Percentiles rank a stretch among this genome's conserved stretches.
Evolutionary conservation across 2,797 vertebrate genomes (phyloP).

Genomic region (Aphelocoma californica): DNA sequence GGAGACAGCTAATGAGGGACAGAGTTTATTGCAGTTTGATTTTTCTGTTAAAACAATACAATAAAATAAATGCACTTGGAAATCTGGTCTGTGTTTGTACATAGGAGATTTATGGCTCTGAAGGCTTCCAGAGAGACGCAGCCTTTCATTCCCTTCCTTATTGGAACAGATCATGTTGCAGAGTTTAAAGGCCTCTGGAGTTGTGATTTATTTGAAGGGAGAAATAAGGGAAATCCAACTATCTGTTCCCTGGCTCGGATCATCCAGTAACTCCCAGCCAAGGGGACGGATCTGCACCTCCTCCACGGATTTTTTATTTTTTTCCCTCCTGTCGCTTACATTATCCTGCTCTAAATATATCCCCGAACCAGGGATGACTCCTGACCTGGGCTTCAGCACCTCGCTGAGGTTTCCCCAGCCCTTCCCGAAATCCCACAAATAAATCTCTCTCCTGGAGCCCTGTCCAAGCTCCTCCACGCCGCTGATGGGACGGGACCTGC

Average conservation of each 20-base stretch:
- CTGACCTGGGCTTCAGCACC: constrained; percentile 56
- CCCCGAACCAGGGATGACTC: background rate
- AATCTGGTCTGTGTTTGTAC: constrained; percentile 69
- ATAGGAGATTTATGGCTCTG: constrained; percentile 66
- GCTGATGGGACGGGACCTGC: fast-evolving
- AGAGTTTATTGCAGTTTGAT: constrained; percentile 61
- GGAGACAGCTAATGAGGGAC: constrained; percentile 57
- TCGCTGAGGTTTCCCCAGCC: background rate
- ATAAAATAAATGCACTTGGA: constrained; percentile 68
- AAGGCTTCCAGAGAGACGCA: constrained; percentile 63
- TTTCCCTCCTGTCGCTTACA: background rate
- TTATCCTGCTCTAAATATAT: constrained; percentile 38
- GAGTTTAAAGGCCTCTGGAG: constrained; percentile 71
- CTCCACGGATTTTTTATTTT: background rate
- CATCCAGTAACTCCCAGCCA: constrained; percentile 5
- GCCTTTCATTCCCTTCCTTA: constrained; percentile 72
- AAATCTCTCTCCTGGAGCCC: background rate
- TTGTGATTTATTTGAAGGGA: constrained; percentile 69
- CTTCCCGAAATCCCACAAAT: background rate
- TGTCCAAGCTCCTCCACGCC: background rate
- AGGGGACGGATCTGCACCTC: constrained; percentile 34
- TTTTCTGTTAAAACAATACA: constrained; percentile 73
- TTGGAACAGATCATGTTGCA: constrained; percentile 68
- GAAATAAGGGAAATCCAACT: constrained; percentile 66
- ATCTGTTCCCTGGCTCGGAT: constrained; percentile 59